Base-by-base conservation (phyloP, 53 echinoderm and acorn worm genomes). In the Temnopleurus reevesii region DNA sequence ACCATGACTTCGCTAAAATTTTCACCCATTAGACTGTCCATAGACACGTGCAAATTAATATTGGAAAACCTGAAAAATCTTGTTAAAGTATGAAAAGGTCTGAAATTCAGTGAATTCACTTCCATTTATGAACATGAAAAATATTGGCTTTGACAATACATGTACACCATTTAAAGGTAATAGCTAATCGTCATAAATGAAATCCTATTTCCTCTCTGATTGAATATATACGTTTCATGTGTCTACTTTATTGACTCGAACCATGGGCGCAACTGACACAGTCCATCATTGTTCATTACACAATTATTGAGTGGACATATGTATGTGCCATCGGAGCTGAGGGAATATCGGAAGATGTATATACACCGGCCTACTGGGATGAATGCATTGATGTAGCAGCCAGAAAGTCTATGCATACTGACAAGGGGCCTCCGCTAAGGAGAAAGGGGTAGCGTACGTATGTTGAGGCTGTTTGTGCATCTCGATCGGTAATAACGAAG, bases 261-360 rank as follows among this genome's bases (percentile, higher is more conserved):
- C 83, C 54, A n/a, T 36, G 21, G 83, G 55, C 56, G 23, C 83
- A 53, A 83, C 83, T 53, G 83, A 55, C 54, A 55, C 12, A 8
- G 83, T 55, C 56, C 55, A 83, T 55, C 83, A 55, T 35, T 38
- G 83, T 83, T 83, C 83, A 83, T 83, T 83, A 83, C 83, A 55
- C 83, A 83, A 83, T 83, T 55, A 83, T 55, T 83, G 56, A 83
- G 55, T 55, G 54, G 56, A 55, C 83, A 83, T 83, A 55, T 59
- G 13, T 59, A 59, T 83, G 83, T 53, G 83, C 49, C 13, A 47
- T 12, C 23, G 79, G 79, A 46, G 46, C 79, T 10, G 4, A 79
- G 79, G 46, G 49, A 47, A 28, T 46, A 79, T 55, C 4, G 8
- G 53, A 24, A 47, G 27, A 41, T 4, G 46, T 81, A 46, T 31